phyloP scores from a whole-genome alignment of 2,113 vertebrate genomes.

The Oenanthe melanoleuca region DNA sequence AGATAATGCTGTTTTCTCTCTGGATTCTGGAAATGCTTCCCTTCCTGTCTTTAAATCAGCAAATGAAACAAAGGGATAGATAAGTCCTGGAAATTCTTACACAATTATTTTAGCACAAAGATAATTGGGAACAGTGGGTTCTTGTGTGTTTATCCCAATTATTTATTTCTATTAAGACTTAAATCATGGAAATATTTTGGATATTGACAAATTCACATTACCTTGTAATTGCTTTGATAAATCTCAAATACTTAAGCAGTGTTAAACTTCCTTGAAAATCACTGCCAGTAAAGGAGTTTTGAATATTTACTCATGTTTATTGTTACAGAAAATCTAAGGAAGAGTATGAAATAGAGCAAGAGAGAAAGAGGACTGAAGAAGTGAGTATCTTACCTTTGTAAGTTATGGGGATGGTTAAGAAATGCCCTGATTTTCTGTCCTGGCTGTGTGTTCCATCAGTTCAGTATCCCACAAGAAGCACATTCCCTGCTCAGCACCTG shows the following conservation, averaged over 20 bases:
- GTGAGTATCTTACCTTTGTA: slow-evolving; percentile 39
- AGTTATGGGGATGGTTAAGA: neutral
- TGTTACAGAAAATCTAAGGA: slow-evolving; percentile 91
- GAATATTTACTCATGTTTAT: neutral
- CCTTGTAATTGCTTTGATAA: neutral
- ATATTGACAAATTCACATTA: neutral
- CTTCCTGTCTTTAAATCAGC: neutral
- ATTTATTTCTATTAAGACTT: neutral
- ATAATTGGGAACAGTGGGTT: neutral
- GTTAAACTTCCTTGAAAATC: neutral
- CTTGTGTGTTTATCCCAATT: neutral
- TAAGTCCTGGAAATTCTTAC: neutral
- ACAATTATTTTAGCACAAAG: neutral
- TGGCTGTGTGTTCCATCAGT: neutral
- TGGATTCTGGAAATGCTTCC: neutral
- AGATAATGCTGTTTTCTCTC: neutral
- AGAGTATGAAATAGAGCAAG: slow-evolving; percentile 89
- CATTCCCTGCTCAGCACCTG: neutral
- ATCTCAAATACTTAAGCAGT: neutral
- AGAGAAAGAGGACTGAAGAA: slow-evolving; percentile 74
- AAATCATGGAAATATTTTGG: neutral
- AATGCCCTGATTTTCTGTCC: neutral
- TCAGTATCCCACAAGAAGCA: neutral
- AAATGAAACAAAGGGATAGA: neutral
- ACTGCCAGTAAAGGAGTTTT: neutral